These are phyloP conservation scores for Danionella cerebrum DNA, from an alignment of 2,113 vertebrate genomes.

Conservation along the genomic window DNA sequence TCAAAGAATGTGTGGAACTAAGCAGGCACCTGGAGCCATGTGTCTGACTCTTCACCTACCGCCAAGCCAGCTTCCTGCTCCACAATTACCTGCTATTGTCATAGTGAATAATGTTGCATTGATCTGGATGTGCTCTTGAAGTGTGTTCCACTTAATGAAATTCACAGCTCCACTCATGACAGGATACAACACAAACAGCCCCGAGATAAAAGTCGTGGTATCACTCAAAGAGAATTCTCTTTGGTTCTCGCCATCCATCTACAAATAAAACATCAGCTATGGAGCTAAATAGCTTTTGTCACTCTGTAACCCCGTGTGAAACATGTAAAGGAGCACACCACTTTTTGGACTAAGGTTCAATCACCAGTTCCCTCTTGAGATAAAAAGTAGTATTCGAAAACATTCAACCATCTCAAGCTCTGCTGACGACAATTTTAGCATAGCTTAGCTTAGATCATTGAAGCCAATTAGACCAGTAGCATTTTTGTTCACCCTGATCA, in stretches of 20 bases:
- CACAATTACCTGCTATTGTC: slow-evolving; percentile 26
- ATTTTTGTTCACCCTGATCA: too few species aligned
- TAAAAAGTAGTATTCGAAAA: too few species aligned
- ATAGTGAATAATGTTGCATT: slow-evolving; percentile 41
- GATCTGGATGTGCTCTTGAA: slow-evolving; percentile 33
- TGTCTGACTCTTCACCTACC: neutral
- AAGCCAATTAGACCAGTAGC: too few species aligned
- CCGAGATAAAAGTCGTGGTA: slow-evolving; percentile 21
- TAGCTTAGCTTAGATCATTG: too few species aligned
- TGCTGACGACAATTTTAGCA: too few species aligned
- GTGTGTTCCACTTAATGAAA: slow-evolving; percentile 34
- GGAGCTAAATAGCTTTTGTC: neutral
- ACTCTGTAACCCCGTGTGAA: too few species aligned
- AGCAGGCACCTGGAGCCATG: slow-evolving; percentile 4
- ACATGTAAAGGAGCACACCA: neutral
- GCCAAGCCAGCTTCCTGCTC: slow-evolving; percentile 29
- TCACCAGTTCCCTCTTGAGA: too few species aligned
- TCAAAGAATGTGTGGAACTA: slow-evolving; percentile 18
- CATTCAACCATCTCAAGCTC: too few species aligned
- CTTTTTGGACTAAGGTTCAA: too few species aligned
- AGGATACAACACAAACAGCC: slow-evolving; percentile 29
- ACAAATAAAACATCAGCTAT: slow-evolving; percentile 16
- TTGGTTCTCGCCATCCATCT: slow-evolving; percentile 6
- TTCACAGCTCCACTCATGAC: slow-evolving; percentile 23
- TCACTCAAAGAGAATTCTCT: slow-evolving; percentile 26